Conservation (phyloP, 1,140 invertebrate species). For the Metaphire vulgaris region DNA sequence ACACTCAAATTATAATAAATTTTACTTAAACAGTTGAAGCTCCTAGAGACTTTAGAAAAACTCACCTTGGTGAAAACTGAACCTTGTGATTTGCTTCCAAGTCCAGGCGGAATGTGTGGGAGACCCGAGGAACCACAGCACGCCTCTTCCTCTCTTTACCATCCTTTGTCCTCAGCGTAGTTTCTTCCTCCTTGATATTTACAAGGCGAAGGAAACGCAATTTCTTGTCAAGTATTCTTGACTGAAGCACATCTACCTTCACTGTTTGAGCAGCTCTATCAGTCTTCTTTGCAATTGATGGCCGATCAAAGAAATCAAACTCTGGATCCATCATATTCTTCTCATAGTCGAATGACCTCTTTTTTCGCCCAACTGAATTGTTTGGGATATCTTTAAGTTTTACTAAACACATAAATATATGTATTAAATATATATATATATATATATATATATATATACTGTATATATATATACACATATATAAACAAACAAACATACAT, state of each 20-base stretch:
- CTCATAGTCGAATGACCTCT: constrained; percentile 5
- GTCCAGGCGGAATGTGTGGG: constrained; percentile 7
- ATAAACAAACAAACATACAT: background rate
- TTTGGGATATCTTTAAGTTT: constrained; percentile 13
- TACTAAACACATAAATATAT: no score
- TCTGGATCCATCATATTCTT: background rate
- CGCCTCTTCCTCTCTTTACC: background rate
- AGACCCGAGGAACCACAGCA: constrained; percentile 13
- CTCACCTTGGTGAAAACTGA: constrained; percentile 10
- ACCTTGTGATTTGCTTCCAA: constrained; percentile 5
- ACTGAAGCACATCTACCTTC: background rate
- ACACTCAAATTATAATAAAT: no score
- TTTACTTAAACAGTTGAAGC: no score
- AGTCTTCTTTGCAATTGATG: constrained; percentile 4
- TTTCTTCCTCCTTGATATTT: constrained; percentile 16
- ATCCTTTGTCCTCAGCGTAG: background rate
- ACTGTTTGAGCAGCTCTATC: constrained; percentile 1
- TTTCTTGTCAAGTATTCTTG: constrained; percentile 22
- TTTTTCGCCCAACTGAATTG: constrained; percentile 14
- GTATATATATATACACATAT: no score
- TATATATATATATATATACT: no score
- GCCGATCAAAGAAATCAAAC: background rate
- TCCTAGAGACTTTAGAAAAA: no score
- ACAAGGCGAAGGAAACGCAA: constrained; percentile 18
- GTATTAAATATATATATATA: no score